phyloP scores from a whole-genome alignment of 2,797 vertebrate genomes.

The Ibycter americanus region DNA sequence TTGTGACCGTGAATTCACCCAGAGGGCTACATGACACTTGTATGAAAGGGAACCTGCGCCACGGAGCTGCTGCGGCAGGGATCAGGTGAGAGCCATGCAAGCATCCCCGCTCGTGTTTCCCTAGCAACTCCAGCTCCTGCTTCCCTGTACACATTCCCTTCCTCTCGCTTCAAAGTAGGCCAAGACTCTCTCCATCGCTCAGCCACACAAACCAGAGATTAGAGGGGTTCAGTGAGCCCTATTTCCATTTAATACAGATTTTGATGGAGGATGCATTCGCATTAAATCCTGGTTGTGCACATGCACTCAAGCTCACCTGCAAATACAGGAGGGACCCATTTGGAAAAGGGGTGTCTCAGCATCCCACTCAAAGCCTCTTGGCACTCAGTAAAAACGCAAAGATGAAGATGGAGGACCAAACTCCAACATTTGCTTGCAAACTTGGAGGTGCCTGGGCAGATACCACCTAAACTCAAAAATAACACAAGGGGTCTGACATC shows the following conservation, averaged over 20 bases:
- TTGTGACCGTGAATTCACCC: not conserved
- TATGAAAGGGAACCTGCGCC: not conserved
- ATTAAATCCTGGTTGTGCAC: not conserved
- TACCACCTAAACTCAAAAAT: not conserved
- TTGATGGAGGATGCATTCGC: not conserved
- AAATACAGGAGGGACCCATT: not conserved
- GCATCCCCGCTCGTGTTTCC: conserved; percentile 48
- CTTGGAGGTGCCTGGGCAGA: not conserved
- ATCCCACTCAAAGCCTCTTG: not conserved
- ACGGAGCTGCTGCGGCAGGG: not conserved
- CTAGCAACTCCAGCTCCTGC: conserved; percentile 63
- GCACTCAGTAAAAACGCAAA: accelerated
- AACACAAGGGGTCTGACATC: not conserved
- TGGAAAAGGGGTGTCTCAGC: not conserved
- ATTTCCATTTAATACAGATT: not conserved
- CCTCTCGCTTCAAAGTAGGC: conserved; percentile 11
- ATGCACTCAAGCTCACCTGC: not conserved
- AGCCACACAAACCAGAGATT: not conserved
- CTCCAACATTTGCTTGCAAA: not conserved
- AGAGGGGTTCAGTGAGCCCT: not conserved
- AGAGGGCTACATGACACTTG: not conserved
- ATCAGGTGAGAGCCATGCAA: conserved; percentile 41
- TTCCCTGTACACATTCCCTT: conserved; percentile 14
- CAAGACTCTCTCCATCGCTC: not conserved
- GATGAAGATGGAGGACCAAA: not conserved